Base-by-base conservation (phyloP, 2,113 vertebrate species). In the Gracilinanus agilis region DNA sequence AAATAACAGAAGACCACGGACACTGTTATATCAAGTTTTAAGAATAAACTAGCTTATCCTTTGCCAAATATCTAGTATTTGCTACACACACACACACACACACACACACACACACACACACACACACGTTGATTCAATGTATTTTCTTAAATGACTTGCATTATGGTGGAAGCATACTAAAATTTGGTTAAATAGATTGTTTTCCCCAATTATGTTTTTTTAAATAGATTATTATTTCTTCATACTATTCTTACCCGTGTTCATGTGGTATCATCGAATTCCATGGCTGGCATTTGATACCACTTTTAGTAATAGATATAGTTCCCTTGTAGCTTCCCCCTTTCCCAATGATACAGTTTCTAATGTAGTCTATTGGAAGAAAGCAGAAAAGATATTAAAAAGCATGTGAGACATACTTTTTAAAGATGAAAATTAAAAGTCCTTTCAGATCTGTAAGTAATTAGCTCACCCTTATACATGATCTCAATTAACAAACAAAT, bases 281-380 rank as follows among this genome's bases (percentile, higher is more conserved):
- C 99, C 99, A 99, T n/a, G 99, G 98, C 96, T 99, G 99, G 98
- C 99, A 99, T 90, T 97, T 98, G 94, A 99, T 99, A 94, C 99
- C 99, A 83, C 98, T 99, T 97, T 98, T 99, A 16, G 99, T 99
- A 97, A 99, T 98, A 11, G 99, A 99, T 96, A 99, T 98, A 0
- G 98, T 99, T 54, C 99, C 99, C 97, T 99, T 99, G 97, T 99
- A 99, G 97, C 98, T 99, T 95, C 99, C 98, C 94, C 99, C 99
- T 96, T 99, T 99, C 92, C 99, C 99, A 2, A 99, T 98, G 90
- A 99, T 99, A 98, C 99, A 99, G 94, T 99, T 99, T 92, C 99
- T 99, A 91, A 99, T 98, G 90, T 99, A 99, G 97, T 99, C 99
- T 99, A 55, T 96, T 40, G 90, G 91, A 96, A 96, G 25, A 95